Evolutionary conservation across 2,113 vertebrate species (phyloP).

Genomic region (Myotis davidii): DNA sequence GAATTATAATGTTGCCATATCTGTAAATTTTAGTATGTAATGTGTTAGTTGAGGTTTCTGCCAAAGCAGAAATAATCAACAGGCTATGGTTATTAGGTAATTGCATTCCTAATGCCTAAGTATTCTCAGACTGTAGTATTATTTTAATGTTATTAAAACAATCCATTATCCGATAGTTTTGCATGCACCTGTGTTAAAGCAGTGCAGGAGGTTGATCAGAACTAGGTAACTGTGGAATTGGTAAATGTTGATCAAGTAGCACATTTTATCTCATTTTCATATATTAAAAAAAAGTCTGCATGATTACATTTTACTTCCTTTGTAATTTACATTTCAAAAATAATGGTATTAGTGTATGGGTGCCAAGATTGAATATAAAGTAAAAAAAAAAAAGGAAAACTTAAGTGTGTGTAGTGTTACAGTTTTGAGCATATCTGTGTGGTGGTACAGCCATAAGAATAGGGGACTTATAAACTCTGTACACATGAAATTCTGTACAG

Average conservation of each 20-base stretch:
- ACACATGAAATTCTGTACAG: slow-evolving; percentile 80
- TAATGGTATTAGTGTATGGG: slow-evolving; percentile 75
- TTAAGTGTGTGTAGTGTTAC: slow-evolving; percentile 54
- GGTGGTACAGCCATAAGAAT: slow-evolving; percentile 74
- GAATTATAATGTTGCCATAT: slow-evolving; percentile 54
- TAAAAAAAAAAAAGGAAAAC: slow-evolving; percentile 28
- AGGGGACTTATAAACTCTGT: slow-evolving; percentile 79
- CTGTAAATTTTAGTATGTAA: slow-evolving; percentile 65
- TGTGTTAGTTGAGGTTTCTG: slow-evolving; percentile 65
- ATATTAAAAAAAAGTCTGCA: slow-evolving; percentile 71
- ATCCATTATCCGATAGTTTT: slow-evolving; percentile 82
- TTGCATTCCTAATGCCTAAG: slow-evolving; percentile 75
- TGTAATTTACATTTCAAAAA: slow-evolving; percentile 72
- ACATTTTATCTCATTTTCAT: slow-evolving; percentile 69
- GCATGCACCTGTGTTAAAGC: slow-evolving; percentile 84
- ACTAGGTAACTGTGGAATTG: slow-evolving; percentile 80
- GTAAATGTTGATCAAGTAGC: slow-evolving; percentile 77
- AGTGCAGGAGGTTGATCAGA: slow-evolving; percentile 77
- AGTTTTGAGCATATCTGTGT: slow-evolving; percentile 63
- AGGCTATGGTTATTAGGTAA: slow-evolving; percentile 65
- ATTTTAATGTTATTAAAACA: slow-evolving; percentile 81
- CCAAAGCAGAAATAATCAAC: slow-evolving; percentile 77
- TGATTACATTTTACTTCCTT: slow-evolving; percentile 69
- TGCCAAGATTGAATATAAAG: slow-evolving; percentile 84
- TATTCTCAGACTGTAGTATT: slow-evolving; percentile 82